These are phyloP conservation scores for Oncorhynchus masou DNA, from an alignment of 2,113 vertebrate genomes.

Conservation along the genomic window DNA sequence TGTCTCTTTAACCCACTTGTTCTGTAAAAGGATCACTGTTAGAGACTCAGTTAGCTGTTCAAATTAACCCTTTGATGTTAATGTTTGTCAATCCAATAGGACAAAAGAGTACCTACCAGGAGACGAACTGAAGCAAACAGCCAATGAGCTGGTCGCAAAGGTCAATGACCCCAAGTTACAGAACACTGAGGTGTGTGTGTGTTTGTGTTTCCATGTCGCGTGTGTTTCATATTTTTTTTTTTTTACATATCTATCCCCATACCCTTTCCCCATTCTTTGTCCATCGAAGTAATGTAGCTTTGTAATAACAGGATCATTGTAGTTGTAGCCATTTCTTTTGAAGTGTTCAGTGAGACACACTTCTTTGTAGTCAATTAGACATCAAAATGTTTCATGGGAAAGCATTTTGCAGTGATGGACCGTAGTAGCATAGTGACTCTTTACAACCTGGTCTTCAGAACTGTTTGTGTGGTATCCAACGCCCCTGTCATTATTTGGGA, in stretches of 20 bases:
- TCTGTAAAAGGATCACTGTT: too few species aligned
- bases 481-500: too few species aligned
- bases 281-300: neutral
- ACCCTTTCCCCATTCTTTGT: constrained; percentile 35
- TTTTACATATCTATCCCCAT: constrained; percentile 39
- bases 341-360: too few species aligned
- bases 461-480: too few species aligned
- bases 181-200: constrained; percentile 84
- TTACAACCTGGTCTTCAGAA: too few species aligned
- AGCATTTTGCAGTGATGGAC: constrained; percentile 5
- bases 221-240: constrained; percentile 19
- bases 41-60: too few species aligned
- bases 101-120: constrained; percentile 89
- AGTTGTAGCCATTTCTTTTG: neutral
- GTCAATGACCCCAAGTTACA: constrained; percentile 93
- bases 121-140: constrained; percentile 87
- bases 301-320: neutral
- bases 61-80: neutral
- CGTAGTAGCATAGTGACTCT: constrained; percentile 23
- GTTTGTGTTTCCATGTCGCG: constrained; percentile 8
- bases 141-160: constrained; percentile 90
- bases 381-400: neutral
- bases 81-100: constrained; percentile 67
- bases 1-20: too few species aligned
- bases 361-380: neutral